phyloP scores from a whole-genome alignment of 2,113 vertebrate species.

The Cebidichthys violaceus region DNA sequence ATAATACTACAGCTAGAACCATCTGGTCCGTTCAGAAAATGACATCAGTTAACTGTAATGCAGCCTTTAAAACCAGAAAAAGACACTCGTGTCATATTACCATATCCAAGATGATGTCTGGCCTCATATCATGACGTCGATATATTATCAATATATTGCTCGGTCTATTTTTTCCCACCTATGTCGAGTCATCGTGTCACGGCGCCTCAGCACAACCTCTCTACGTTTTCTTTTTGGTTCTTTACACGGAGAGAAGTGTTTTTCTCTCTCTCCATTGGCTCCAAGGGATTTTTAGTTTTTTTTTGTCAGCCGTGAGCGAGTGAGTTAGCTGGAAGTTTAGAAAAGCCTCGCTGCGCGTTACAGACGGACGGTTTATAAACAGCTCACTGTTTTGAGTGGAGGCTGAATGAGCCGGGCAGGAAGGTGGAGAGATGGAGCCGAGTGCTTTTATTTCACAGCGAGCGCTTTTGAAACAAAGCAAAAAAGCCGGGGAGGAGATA shows the following conservation, averaged over 20 bases:
- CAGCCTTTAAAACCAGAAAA: not conserved
- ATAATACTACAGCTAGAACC: not conserved
- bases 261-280: slow-evolving; percentile 14
- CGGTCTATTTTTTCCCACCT: not conserved
- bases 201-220: not conserved
- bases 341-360: not conserved
- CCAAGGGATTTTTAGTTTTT: not conserved
- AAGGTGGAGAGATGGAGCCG: slow-evolving; percentile 2
- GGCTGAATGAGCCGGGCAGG: slow-evolving; percentile 8
- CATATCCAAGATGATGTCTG: not conserved
- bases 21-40: not conserved
- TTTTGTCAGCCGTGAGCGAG: slow-evolving; percentile 34
- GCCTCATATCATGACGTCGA: too few species aligned
- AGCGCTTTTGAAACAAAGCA: slow-evolving; percentile 29
- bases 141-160: not conserved
- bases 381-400: not conserved
- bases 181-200: not conserved
- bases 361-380: slow-evolving; percentile 32
- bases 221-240: slow-evolving; percentile 3
- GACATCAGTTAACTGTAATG: not conserved
- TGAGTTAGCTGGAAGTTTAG: slow-evolving; percentile 26
- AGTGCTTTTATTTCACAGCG: slow-evolving; percentile 23
- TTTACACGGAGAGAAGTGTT: not conserved
- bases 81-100: too few species aligned
- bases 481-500: slow-evolving; percentile 28